phyloP scores from a whole-genome alignment of 2,113 vertebrate species.

The Callaeas wilsoni region DNA sequence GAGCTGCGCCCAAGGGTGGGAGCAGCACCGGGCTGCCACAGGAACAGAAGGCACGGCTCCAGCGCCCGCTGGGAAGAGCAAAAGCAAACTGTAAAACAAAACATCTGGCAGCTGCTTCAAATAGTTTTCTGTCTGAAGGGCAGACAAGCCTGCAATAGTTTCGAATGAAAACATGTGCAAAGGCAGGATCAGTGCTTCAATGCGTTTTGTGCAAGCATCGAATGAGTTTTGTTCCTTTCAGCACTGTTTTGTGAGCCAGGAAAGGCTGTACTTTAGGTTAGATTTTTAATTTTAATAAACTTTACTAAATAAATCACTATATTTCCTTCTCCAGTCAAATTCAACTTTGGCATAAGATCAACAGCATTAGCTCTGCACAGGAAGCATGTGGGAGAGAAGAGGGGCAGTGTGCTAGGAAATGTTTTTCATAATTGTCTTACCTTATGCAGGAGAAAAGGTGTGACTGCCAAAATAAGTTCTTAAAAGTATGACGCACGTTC shows the following conservation, averaged over 20 bases:
- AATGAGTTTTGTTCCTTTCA: neutral
- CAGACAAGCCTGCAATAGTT: conserved; percentile 40
- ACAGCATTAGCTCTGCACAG: neutral
- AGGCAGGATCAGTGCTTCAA: neutral
- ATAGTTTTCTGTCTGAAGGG: conserved; percentile 74
- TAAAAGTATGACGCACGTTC: neutral
- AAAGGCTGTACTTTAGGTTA: neutral
- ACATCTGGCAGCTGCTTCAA: conserved; percentile 76
- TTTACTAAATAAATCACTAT: neutral
- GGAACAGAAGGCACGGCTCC: neutral
- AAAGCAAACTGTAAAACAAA: conserved; percentile 69
- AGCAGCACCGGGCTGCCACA: neutral
- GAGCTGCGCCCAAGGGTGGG: no score
- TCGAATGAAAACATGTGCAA: conserved; percentile 63
- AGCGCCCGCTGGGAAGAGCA: conserved; percentile 12
- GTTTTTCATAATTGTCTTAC: neutral
- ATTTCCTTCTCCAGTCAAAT: conserved; percentile 3
- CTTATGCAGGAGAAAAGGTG: neutral
- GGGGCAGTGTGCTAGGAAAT: neutral
- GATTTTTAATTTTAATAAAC: conserved; percentile 17
- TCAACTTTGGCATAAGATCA: neutral
- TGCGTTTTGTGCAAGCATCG: neutral
- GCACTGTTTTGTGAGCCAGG: neutral
- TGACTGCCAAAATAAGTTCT: neutral
- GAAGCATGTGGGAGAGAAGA: neutral